Percentiles rank a stretch among this genome's conserved stretches.
phyloP scores from a whole-genome alignment of 2,888 invertebrate species.

The Melanchra persicariae region DNA sequence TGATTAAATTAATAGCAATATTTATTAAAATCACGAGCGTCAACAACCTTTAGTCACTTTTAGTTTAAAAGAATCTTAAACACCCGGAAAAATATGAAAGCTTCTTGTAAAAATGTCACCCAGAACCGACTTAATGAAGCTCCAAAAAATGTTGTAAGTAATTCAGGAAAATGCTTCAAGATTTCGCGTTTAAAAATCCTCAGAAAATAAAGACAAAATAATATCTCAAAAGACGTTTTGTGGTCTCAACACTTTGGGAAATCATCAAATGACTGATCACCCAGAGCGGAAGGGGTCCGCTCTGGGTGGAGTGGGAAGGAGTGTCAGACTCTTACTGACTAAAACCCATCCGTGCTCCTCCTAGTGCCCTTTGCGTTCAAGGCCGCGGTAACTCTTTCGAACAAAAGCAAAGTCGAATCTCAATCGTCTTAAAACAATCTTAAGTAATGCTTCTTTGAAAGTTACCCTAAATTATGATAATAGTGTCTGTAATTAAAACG shows the following conservation, averaged over 20 bases:
- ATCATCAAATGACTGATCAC: too few species aligned
- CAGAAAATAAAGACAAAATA: constrained; percentile 17
- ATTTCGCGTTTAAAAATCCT: constrained; percentile 8
- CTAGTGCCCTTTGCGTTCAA: too few species aligned
- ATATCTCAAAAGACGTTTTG: constrained; percentile 7
- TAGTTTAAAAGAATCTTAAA: background rate
- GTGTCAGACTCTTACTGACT: too few species aligned
- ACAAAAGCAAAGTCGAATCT: background rate
- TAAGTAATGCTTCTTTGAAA: constrained; percentile 43
- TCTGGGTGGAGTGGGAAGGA: too few species aligned
- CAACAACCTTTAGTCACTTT: too few species aligned
- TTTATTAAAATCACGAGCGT: too few species aligned
- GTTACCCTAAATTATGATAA: constrained; percentile 48
- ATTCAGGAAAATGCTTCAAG: constrained; percentile 26
- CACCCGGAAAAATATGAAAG: background rate
- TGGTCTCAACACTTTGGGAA: background rate
- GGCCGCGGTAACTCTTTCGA: too few species aligned
- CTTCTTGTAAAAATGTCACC: constrained; percentile 2
- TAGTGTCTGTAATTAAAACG: constrained; percentile 39
- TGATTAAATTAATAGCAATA: too few species aligned
- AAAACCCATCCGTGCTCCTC: too few species aligned
- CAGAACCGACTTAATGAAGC: constrained; percentile 32
- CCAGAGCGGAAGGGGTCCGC: too few species aligned
- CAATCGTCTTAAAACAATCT: constrained; percentile 22
- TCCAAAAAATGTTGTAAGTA: constrained; percentile 22